Evolutionary conservation across 2,797 vertebrate genomes (phyloP).

Genomic region (Trichosurus vulpecula): DNA sequence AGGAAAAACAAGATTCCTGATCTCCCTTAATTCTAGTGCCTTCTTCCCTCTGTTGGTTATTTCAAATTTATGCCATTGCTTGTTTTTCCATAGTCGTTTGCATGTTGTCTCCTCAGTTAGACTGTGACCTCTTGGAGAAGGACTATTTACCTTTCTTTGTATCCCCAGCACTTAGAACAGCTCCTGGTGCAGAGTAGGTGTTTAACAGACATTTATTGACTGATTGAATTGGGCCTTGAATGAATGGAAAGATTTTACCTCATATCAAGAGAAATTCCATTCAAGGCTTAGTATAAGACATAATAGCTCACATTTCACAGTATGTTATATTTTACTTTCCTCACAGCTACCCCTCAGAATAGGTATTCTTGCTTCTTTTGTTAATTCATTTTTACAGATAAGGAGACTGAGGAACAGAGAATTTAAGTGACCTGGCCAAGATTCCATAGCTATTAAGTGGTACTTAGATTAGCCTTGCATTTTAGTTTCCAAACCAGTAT

Average conservation of each 20-base stretch:
- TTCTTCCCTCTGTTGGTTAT: not conserved
- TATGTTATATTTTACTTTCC: not conserved
- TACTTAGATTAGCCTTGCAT: not conserved
- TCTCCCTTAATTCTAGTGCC: not conserved
- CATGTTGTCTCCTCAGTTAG: not conserved
- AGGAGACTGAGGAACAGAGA: not conserved
- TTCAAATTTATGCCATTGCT: not conserved
- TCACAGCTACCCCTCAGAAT: not conserved
- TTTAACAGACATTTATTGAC: not conserved
- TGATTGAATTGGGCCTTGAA: not conserved
- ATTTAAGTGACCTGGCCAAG: not conserved
- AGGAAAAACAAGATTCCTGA: not conserved
- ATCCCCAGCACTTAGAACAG: not conserved
- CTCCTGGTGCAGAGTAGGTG: not conserved
- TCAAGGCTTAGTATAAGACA: not conserved
- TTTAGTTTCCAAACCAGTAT: not conserved
- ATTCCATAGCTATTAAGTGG: not conserved
- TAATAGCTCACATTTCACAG: not conserved
- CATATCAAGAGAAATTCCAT: not conserved
- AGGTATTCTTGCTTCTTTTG: not conserved
- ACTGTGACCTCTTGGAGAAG: not conserved
- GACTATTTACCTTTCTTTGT: not conserved
- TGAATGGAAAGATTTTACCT: not conserved
- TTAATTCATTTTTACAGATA: not conserved
- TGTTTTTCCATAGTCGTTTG: not conserved